These are phyloP conservation scores for Rattus rattus DNA, from an alignment of 2,113 vertebrate species.

Conservation along the genomic window DNA sequence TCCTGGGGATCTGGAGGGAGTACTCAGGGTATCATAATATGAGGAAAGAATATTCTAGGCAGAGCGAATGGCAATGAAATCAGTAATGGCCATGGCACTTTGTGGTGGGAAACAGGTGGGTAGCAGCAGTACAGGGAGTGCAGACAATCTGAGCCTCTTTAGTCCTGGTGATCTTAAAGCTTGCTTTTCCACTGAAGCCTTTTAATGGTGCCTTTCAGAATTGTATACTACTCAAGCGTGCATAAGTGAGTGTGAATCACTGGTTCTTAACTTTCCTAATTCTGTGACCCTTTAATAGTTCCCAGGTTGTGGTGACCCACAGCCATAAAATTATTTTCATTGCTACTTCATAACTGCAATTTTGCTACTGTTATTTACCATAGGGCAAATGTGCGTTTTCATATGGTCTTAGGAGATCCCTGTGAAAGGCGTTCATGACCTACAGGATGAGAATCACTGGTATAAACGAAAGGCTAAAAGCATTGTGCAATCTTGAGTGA, in stretches of 20 bases:
- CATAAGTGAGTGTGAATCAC: no score
- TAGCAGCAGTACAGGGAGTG: not conserved
- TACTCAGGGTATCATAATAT: not conserved
- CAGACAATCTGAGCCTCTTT: not conserved
- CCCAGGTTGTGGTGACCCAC: not conserved
- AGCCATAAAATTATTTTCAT: not conserved
- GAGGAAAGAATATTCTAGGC: not conserved
- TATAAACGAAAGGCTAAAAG: not conserved
- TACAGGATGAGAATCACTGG: not conserved
- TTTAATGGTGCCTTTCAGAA: not conserved
- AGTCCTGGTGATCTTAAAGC: not conserved
- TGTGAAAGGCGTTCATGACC: not conserved
- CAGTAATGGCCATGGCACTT: not conserved
- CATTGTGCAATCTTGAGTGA: not conserved
- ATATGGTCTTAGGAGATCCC: not conserved
- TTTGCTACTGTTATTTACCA: not conserved
- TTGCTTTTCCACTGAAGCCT: not conserved
- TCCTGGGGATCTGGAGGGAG: not conserved
- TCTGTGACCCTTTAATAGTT: not conserved
- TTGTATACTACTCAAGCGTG: not conserved
- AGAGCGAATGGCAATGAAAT: not conserved
- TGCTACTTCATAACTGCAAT: not conserved
- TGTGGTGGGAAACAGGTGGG: not conserved
- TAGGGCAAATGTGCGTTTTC: not conserved
- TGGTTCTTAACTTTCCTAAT: not conserved